Evolutionary conservation across 1,140 invertebrate species (phyloP).

Genomic region (Fopius arisanus): DNA sequence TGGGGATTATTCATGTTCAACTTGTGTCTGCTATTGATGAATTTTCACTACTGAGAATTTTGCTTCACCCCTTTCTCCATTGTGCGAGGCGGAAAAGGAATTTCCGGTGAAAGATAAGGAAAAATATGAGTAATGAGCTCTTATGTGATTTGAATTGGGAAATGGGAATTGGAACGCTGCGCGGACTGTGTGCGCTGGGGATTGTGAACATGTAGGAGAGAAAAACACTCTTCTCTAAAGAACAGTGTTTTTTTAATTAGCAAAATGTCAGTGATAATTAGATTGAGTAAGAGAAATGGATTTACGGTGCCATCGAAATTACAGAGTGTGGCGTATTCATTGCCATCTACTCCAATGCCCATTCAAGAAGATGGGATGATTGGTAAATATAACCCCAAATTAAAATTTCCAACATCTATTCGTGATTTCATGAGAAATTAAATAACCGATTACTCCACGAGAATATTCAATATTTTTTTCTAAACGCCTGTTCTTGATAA

Average conservation of each 20-base stretch:
- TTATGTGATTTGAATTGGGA: background rate
- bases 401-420: background rate
- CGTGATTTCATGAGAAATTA: background rate
- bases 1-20: background rate
- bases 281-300: conserved; percentile 1
- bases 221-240: background rate
- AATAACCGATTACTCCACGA: too few relatives aligned
- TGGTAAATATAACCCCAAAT: conserved; percentile 20
- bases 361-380: background rate
- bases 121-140: background rate
- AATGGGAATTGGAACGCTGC: background rate
- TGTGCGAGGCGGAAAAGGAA: background rate
- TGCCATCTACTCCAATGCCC: background rate
- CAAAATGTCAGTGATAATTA: conserved; percentile 21
- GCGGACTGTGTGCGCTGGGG: background rate
- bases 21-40: background rate
- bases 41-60: background rate
- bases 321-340: background rate
- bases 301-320: background rate
- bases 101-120: background rate
- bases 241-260: conserved; percentile 2
- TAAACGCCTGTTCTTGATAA: too few relatives aligned
- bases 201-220: background rate
- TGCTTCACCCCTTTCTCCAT: background rate
- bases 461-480: too few relatives aligned